Base-by-base conservation (phyloP, 2,797 vertebrate genomes). In the Falco rusticolus region DNA sequence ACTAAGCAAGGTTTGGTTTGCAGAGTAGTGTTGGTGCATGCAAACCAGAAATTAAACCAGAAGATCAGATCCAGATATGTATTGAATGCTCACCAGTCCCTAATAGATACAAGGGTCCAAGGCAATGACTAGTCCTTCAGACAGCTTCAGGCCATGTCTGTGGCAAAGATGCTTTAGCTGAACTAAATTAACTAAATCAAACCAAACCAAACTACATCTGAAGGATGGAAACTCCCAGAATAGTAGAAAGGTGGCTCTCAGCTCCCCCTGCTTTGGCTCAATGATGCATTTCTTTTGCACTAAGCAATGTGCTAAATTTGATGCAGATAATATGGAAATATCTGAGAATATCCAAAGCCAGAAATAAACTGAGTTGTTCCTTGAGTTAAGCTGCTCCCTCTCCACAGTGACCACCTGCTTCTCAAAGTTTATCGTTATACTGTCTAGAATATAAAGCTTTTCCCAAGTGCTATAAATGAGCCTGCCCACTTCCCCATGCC, bases 391-490 rank as follows among this genome's bases (percentile, higher is more conserved):
- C 19, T 70, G n/a, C 26, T 72, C 31, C 37, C 48, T 43, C 28
- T 28, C 28, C 4, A 6, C 33, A 53, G 47, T 6, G n/a, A 53
- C 69, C 41, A 19, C 9, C 11, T 5, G 16, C 19, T 34, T 78
- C 45, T 69, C 20, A 6, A 5, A 33, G 33, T 20, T 41, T 17
- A 13, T 14, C 28, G 2, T 25, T 3, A 2, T 1, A 5, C 37
- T n/a, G n/a, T 7, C 43, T 16, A 11, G 70, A 43, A 9, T 7
- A 4, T 0, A 16, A 8, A 41, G 45, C 37, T 57, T 19, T 53
- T 34, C 51, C 75, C 1, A 3, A 10, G 16, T 4, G 41, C 63
- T n/a, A 1, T 4, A 20, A 51, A 24, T 0, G 4, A 22, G 3
- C 31, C 83, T 28, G 13, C 4, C 33, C 33, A 3, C 28, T 33